Evolutionary conservation across 2,888 invertebrate species (phyloP), one percentile per base, ranked within the genome.

Genomic region (Bombylius discolor): DNA sequence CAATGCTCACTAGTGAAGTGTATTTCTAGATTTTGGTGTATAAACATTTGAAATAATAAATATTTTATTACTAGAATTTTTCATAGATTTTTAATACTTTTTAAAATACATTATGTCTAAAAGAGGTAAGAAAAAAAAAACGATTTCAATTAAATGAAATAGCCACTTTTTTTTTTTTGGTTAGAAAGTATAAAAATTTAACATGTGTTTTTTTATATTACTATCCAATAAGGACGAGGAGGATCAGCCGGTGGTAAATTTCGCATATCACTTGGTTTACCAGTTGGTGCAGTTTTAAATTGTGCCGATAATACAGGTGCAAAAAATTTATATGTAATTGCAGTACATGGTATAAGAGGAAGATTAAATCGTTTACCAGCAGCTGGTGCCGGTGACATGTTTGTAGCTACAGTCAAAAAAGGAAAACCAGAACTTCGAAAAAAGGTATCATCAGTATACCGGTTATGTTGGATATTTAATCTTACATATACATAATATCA

Each of bases 181-280:
- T 23, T 23, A 23, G 23, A 23, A 23, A 23, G 23, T 23, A 23
- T 23, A 23, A 23, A 23, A 23, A 23, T 23, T 23, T 23, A 23
- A 23, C 23, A 23, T 23, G 23, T 23, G 23, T 23, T 23, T 23
- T 23, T 3, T 23, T 23, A 23, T 23, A 23, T 23, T 23, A 23
- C 23, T 23, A 23, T 5, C 56, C 44, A 79, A 82, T 74, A 78
- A 97, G 98, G 98, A 85, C 96, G 98, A 86, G 99, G 98, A 85
- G 99, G 98, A 82, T 91, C 98, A 76, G 93, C 98, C 67, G 99
- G 99, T 85, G 97, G 97, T 71, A 99, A 99, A 78, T 99, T 99
- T 83, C 87, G 98, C 75, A 97, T 99, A 76, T 96, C 98, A 63
- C 82, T 99, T 75, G 99, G 92, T 88, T 83, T 99, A 74, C 99